Evolutionary conservation across 2,113 vertebrate genomes (phyloP), one percentile per base, ranked within the genome.

Genomic region (Pterocles burchelli): DNA sequence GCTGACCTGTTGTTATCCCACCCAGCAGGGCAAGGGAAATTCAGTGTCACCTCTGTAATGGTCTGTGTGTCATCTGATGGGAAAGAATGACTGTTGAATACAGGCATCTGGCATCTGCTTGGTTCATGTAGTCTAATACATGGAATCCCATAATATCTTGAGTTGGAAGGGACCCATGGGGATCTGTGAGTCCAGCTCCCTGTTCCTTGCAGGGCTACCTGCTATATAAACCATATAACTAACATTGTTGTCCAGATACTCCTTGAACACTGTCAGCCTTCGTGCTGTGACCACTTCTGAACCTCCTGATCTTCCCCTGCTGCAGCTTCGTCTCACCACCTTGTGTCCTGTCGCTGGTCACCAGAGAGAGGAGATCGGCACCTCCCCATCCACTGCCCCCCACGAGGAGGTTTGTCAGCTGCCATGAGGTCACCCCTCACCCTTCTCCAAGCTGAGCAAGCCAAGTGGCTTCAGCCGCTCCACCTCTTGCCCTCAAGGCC

Each of bases 131-230:
- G 33, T 38, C 20, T 61, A 11, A 31, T 21, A 38, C 2, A 12
- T 5, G 17, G 2, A 26, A 41, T 17, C 7, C 26, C 7, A 29
- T 25, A 24, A 2, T 45, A 57, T 33, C 14, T 5, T 3, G 5
- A 38, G 11, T 24, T 59, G 11, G 41, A 55, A 67, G 68, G 25
- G n/a, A 61, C 13, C 4, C 4, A 13, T 6, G 1, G 59, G 36
- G 11, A 17, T 88, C 10, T 24, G 1, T 1, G 4, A 43, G 17
- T 54, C 52, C 26, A 67, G 2, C 2, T 17, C 80, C 5, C 8
- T 7, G 34, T 29, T 58, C 10, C 38, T 45, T 1, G 1, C 28
- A 36, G 34, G 36, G 8, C 34, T 8, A 1, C 20, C 18, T 41
- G 41, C 41, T 41, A 13, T 29, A 19, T 63, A 46, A 67, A 21